Base-by-base conservation (phyloP, 2,797 vertebrate species). In the Poeciliopsis presidionis region DNA sequence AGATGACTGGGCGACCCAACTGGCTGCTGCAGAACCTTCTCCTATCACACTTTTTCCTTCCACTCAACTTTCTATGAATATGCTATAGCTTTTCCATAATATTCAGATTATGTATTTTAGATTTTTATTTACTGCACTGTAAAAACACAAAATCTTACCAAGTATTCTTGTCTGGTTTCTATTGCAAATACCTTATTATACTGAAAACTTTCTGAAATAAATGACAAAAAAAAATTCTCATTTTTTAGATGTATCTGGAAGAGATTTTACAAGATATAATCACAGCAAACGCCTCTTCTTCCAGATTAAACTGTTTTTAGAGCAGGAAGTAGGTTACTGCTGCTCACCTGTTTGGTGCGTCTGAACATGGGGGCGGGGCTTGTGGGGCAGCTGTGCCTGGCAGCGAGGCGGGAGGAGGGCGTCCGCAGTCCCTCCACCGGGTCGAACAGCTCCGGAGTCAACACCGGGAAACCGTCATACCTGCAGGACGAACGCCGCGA, bases 331-430 rank as follows among this genome's bases (percentile, higher is more conserved):
- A 43, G 77, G 69, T 70, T 72, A n/a, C 12, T 33, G 79, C 45
- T 73, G 25, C 0, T 55, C 90, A 99, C 98, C 98, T 99, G 98
- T 89, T 99, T 99, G 84, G 98, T 99, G 91, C 98, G 97, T 89
- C 98, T 97, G 87, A 98, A 99, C 96, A 99, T 97, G 14, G 97
- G 97, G 0, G 97, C 97, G 2, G 98, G 98, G 91, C 97, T 99
- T 86, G 96, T 96, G 57, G 97, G 97, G 87, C 96, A 97, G 93
- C 95, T 97, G 87, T 96, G 96, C 86, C 97, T 97, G 82, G 96
- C 94, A 74, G 96, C 93, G 41, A 97, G 89, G 81, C 96, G 97
- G 82, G 93, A 96, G 69, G 94, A 96, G 67, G 88, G 93, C 12
- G 93, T 93, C 89, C 88, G 93, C 53, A 97, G 92, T 78, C 96